A percentile compares a stretch with the other conserved stretches of the same genome.
phyloP scores from a whole-genome alignment of 2,113 vertebrate species.

The Myotis brandtii region DNA sequence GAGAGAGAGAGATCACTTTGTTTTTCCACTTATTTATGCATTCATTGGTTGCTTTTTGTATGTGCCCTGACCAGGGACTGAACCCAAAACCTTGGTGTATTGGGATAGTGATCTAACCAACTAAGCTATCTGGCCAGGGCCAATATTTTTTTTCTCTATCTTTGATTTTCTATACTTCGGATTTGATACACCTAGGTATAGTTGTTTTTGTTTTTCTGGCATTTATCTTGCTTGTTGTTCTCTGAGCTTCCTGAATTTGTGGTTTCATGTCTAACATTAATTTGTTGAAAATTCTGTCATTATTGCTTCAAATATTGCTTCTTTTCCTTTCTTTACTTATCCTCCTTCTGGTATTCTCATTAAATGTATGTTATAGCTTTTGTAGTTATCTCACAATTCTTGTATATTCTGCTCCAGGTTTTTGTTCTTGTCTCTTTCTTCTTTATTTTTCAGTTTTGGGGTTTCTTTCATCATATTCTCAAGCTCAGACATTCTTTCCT shows the following conservation, averaged over 20 bases:
- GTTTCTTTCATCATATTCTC: neutral
- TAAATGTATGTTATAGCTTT: neutral
- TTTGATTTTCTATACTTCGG: neutral
- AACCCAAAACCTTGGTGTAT: too few relatives aligned
- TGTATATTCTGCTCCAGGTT: neutral
- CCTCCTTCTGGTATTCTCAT: neutral
- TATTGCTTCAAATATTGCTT: neutral
- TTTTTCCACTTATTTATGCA: too few relatives aligned
- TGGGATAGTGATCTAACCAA: too few relatives aligned
- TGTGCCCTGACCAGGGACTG: too few relatives aligned
- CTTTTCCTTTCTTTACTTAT: neutral
- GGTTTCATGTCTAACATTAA: too few relatives aligned
- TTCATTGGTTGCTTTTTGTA: too few relatives aligned
- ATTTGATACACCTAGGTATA: neutral
- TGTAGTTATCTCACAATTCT: neutral
- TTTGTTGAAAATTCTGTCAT: too few relatives aligned
- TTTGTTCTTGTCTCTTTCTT: neutral
- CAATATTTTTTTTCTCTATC: neutral
- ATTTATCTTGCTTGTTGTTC: neutral
- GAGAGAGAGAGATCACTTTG: too few relatives aligned
- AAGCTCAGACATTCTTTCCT: neutral
- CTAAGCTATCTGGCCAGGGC: too few relatives aligned
- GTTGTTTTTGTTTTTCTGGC: neutral
- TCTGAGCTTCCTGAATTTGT: neutral
- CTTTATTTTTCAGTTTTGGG: neutral